These are phyloP conservation scores for Orchestes rusci DNA, from an alignment of 2,888 invertebrate genomes.

Conservation along the genomic window DNA sequence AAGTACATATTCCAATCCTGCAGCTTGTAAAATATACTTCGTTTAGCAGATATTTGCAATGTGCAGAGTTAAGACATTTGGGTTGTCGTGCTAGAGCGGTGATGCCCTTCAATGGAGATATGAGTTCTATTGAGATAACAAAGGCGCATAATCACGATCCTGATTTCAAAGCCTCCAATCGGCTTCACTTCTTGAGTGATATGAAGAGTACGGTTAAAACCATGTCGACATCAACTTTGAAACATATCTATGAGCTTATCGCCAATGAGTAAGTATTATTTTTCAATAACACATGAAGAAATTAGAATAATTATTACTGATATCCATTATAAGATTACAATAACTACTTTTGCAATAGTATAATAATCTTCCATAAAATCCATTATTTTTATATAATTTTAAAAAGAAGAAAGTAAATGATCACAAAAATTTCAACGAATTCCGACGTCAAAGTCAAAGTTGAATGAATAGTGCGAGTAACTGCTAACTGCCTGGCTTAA, in stretches of 20 bases:
- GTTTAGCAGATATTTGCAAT: constrained; percentile 35
- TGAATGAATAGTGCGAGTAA: no score
- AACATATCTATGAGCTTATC: constrained; percentile 37
- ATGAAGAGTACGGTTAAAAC: constrained; percentile 31
- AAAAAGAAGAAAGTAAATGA: no score
- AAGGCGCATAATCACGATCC: constrained; percentile 38
- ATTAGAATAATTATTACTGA: no score
- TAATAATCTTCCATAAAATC: no score
- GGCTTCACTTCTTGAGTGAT: constrained; percentile 33
- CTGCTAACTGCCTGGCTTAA: no score
- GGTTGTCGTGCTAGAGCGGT: constrained; percentile 38
- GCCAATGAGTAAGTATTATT: constrained; percentile 35
- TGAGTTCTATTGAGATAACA: constrained; percentile 33
- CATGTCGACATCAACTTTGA: constrained; percentile 30
- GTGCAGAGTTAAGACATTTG: constrained; percentile 36
- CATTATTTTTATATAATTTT: no score
- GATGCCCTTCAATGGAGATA: constrained; percentile 33
- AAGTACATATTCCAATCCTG: no score
- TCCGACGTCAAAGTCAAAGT: no score
- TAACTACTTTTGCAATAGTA: no score
- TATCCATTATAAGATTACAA: no score
- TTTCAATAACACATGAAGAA: no score
- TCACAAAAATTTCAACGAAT: no score
- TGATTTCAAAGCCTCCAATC: constrained; percentile 35
- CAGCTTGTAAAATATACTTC: constrained; percentile 1